Evolutionary conservation across 2,113 vertebrate species (phyloP), one percentile per base, ranked within the genome.

Genomic region (Serilophus lunatus): DNA sequence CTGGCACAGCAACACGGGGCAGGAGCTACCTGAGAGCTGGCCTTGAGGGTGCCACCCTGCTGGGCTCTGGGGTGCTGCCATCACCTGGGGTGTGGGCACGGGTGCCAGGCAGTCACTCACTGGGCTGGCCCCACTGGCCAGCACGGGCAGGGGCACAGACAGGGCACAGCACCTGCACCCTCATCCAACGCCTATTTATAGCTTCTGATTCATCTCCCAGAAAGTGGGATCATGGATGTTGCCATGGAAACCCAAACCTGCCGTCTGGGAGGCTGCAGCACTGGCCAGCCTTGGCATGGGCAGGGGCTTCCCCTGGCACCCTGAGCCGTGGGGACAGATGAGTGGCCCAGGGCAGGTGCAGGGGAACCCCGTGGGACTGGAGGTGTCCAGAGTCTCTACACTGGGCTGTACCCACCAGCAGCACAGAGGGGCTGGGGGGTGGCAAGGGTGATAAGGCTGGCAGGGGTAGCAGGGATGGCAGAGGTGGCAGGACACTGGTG

Each of bases 171-270:
- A 49, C 80, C 86, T 28, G 45, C 82, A 0, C n/a, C 47, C 49
- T 60, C 13, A 11, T 36, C 80, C n/a, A 1, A 70, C 70, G 9
- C 35, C 5, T 96, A 95, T 96, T 94, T 94, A 93, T 97, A 97
- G 96, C 25, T 51, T 94, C 87, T 95, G 96, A 95, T 94, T 96
- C 95, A 96, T 61, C 94, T 49, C 66, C 80, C 22, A 7, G 19
- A 13, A 26, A 85, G 54, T 40, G 9, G 93, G 92, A 96, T 84
- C 90, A 35, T 9, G 36, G 90, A 63, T 51, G 91, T 97, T 61
- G 51, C 96, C 96, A 95, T 97, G 70, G 97, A 93, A 97, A 98
- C 95, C 86, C 89, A 14, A 76, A 90, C 49, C 56, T 25, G 61
- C 7, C 19, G 54, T 82, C 76, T 40, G 86, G 80, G 38, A 68